These are phyloP conservation scores for Cosmia trapezina DNA, from an alignment of 2,888 invertebrate species.

Conservation along the genomic window DNA sequence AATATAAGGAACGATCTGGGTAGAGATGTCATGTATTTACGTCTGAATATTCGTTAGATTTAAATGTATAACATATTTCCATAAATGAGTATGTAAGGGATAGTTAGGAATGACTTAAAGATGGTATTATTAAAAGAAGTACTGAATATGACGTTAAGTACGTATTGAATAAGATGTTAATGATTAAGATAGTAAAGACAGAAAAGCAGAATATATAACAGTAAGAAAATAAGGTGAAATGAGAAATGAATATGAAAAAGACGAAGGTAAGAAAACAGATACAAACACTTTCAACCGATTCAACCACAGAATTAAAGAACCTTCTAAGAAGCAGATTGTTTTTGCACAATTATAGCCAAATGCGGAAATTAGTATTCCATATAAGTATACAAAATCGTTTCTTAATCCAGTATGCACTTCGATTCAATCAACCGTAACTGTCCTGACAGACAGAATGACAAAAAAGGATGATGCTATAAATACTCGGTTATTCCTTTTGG, in stretches of 20 bases:
- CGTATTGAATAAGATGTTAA: no score
- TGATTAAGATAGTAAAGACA: background rate
- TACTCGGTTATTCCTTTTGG: constrained; percentile 31
- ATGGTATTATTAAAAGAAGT: background rate
- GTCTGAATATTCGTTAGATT: background rate
- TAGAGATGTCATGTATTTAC: constrained; percentile 12
- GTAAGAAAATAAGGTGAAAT: background rate
- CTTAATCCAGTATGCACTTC: constrained; percentile 37
- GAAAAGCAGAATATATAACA: background rate
- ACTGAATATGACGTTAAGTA: background rate
- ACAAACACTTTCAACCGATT: no score
- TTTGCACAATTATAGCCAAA: constrained; percentile 20
- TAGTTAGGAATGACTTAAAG: background rate
- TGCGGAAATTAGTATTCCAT: constrained; percentile 32
- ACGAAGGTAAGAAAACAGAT: background rate
- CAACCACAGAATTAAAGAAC: no score
- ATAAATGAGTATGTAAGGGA: no score
- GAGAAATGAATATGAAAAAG: background rate
- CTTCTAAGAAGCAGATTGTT: constrained; percentile 15
- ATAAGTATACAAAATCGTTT: constrained; percentile 37
- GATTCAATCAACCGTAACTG: constrained; percentile 44
- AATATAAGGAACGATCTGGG: constrained; percentile 4
- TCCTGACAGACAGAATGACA: constrained; percentile 45
- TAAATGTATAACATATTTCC: background rate
- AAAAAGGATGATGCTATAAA: constrained; percentile 51